Percentiles rank a stretch among this genome's conserved stretches.
Conservation (phyloP, 2,113 vertebrate genomes). For the Semicossyphus pulcher region DNA sequence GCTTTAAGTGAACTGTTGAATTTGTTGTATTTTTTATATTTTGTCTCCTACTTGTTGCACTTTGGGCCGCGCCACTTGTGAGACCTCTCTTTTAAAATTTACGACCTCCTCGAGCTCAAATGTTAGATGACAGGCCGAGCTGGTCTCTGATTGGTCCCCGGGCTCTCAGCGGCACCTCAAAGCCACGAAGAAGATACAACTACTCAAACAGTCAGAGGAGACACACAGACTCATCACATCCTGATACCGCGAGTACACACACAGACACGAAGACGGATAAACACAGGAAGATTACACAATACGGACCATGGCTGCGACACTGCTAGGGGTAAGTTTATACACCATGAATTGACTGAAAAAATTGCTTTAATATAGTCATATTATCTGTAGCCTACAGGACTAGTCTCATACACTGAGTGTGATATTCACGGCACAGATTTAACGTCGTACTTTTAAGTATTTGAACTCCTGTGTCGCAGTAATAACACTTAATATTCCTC, state of each 20-base stretch:
- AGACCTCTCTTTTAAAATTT: conserved; percentile 34
- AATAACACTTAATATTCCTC: too few relatives aligned
- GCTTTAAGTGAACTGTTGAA: too few relatives aligned
- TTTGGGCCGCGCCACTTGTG: conserved; percentile 4
- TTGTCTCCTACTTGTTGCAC: conserved; percentile 14
- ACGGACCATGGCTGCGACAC: conserved; percentile 95
- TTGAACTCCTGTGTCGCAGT: not conserved
- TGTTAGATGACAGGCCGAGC: conserved; percentile 43
- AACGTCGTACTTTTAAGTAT: not conserved
- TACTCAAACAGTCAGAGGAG: conserved; percentile 88
- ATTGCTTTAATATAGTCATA: not conserved
- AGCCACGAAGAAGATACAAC: conserved; percentile 91
- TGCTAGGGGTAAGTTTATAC: conserved; percentile 93
- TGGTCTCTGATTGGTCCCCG: conserved; percentile 89
- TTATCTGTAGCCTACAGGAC: too few relatives aligned
- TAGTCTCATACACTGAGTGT: too few relatives aligned
- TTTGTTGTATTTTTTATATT: not conserved
- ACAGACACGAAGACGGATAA: conserved; percentile 71
- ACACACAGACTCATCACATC: conserved; percentile 76
- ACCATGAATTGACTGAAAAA: not conserved
- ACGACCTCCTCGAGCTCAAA: conserved; percentile 44
- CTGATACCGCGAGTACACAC: conserved; percentile 1
- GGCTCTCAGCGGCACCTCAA: conserved; percentile 91
- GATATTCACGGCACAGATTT: not conserved
- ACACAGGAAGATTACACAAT: conserved; percentile 82